Evolutionary conservation across 2,797 vertebrate species (phyloP).

Genomic region (Pitangus sulphuratus): DNA sequence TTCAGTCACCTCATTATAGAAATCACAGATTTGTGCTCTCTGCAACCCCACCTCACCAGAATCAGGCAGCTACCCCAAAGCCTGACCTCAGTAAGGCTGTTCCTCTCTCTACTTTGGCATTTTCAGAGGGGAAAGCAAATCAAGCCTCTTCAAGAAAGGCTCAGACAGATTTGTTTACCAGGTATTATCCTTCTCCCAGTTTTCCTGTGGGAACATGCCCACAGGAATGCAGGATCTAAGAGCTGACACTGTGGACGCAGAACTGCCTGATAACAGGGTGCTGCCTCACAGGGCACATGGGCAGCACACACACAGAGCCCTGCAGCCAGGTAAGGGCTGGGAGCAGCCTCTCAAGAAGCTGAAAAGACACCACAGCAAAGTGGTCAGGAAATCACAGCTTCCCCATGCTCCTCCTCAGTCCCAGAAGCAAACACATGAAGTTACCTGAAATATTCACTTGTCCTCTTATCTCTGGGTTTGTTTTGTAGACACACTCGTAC

Average conservation of each 20-base stretch:
- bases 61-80: not conserved
- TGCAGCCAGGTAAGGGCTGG: not conserved
- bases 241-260: not conserved
- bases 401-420: not conserved
- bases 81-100: not conserved
- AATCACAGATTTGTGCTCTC: too few relatives aligned
- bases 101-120: not conserved
- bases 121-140: not conserved
- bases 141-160: not conserved
- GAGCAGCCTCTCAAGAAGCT: not conserved
- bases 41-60: not conserved
- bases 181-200: not conserved
- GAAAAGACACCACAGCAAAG: not conserved
- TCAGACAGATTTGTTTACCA: not conserved
- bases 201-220: not conserved
- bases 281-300: not conserved
- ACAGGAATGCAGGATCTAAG: not conserved
- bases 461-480: not conserved
- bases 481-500: slow-evolving; percentile 34
- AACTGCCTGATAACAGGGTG: not conserved
- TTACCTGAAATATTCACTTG: slow-evolving; percentile 38
- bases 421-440: not conserved
- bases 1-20: accelerated
- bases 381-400: not conserved
- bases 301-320: accelerated